These are phyloP conservation scores for Melanotus villosus DNA, from an alignment of 2,888 invertebrate genomes.

Conservation along the genomic window DNA sequence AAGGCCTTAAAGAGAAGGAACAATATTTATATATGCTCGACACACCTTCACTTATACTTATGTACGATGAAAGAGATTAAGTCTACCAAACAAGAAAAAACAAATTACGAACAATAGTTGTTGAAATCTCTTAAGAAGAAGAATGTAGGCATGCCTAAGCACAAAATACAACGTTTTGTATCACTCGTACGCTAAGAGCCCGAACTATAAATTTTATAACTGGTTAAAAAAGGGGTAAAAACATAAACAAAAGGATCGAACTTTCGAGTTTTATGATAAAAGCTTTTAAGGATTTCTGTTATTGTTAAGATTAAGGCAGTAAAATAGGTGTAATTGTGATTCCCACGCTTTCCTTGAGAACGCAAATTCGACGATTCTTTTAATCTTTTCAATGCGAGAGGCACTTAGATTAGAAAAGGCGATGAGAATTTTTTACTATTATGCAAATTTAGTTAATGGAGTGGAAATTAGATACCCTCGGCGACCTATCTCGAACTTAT, in stretches of 20 bases:
- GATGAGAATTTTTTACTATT: conserved; percentile 15
- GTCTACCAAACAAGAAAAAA: conserved; percentile 36
- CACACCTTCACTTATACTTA: conserved; percentile 33
- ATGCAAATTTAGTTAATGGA: conserved; percentile 12
- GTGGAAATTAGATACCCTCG: not conserved
- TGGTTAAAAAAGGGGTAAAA: not conserved
- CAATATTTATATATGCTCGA: conserved; percentile 43
- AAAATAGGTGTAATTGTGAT: conserved; percentile 30
- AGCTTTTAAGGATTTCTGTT: conserved; percentile 25
- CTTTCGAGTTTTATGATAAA: conserved; percentile 8
- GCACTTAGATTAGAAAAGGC: not conserved
- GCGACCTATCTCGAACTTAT: too few relatives aligned
- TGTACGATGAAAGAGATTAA: conserved; percentile 39
- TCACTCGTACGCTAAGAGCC: not conserved
- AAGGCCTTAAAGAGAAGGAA: conserved; percentile 13
- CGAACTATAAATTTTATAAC: conserved; percentile 20
- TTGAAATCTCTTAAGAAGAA: conserved; percentile 20
- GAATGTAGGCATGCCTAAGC: conserved; percentile 15
- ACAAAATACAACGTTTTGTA: conserved; percentile 7
- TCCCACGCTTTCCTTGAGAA: conserved; percentile 28
- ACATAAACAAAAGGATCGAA: not conserved
- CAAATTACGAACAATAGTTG: conserved; percentile 44
- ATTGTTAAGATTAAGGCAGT: conserved; percentile 29
- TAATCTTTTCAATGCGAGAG: not conserved
- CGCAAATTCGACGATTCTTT: not conserved